Conservation (phyloP, 2,888 invertebrate genomes). For the Macrophya alboannulata region DNA sequence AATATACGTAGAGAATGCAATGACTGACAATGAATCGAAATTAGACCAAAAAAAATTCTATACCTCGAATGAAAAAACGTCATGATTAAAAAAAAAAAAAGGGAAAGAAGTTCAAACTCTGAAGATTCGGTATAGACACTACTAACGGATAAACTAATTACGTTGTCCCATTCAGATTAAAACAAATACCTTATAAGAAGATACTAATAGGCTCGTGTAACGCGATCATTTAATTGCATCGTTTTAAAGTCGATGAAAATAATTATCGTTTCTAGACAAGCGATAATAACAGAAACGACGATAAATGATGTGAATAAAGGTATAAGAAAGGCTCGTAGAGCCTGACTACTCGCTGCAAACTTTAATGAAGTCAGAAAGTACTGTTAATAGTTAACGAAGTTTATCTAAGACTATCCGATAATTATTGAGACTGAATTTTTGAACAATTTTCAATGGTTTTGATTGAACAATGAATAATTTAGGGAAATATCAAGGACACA, state of each 20-base stretch:
- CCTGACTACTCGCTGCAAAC: background rate
- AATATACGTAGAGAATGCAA: background rate
- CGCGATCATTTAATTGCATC: slow-evolving; percentile 46
- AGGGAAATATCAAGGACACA: background rate
- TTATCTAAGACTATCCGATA: background rate
- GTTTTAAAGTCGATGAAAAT: slow-evolving; percentile 11
- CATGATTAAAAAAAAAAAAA: background rate
- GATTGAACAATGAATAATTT: background rate
- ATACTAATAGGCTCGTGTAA: slow-evolving; percentile 48
- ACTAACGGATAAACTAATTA: slow-evolving; percentile 22
- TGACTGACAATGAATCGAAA: too few species aligned
- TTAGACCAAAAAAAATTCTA: background rate
- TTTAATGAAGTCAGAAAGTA: background rate
- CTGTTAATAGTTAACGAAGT: background rate
- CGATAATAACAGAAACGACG: background rate
- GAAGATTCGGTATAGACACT: background rate
- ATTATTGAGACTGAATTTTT: slow-evolving; percentile 2
- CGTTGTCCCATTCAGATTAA: slow-evolving; percentile 9
- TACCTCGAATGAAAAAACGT: too few species aligned
- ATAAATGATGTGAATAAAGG: background rate
- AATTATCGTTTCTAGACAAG: background rate
- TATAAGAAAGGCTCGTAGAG: background rate
- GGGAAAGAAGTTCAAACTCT: background rate
- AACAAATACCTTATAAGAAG: background rate
- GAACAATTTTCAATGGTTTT: slow-evolving; percentile 1